phyloP scores from a whole-genome alignment of 1,140 invertebrate species.

The Drosophila auraria region DNA sequence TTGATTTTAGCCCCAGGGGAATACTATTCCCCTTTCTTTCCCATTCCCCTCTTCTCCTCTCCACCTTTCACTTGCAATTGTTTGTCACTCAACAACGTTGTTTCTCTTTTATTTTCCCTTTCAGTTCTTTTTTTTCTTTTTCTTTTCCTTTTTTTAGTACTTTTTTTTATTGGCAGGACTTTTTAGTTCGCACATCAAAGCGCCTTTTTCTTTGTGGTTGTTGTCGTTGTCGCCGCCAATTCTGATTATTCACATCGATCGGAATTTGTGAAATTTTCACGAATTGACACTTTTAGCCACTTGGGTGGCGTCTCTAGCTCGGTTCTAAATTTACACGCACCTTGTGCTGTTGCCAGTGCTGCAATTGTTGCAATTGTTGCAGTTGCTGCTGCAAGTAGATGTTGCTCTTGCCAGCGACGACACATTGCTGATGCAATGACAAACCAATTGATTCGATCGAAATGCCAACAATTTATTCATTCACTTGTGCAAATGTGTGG shows the following conservation, averaged over 20 bases:
- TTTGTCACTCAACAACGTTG: constrained; percentile 81
- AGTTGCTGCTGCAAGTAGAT: constrained; percentile 1
- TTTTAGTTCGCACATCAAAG: constrained; percentile 71
- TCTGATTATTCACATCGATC: constrained; percentile 83
- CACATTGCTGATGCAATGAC: constrained; percentile 55
- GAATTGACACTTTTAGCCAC: constrained; percentile 80
- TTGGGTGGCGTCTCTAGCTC: constrained; percentile 61
- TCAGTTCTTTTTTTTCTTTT: constrained; percentile 4
- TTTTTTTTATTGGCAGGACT: constrained; percentile 32
- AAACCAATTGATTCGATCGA: constrained; percentile 72
- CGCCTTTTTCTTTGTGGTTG: constrained; percentile 11
- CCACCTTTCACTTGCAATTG: constrained; percentile 75
- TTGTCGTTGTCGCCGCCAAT: constrained; percentile 63
- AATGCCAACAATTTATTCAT: constrained; percentile 49
- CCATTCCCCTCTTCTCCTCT: background rate
- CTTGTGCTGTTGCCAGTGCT: constrained; percentile 23
- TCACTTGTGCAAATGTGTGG: constrained; percentile 24
- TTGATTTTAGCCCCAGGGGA: background rate
- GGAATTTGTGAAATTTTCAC: constrained; percentile 81
- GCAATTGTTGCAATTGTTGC: constrained; percentile 32
- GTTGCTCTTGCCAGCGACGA: constrained; percentile 20
- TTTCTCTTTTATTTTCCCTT: constrained; percentile 38
- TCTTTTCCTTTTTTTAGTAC: constrained; percentile 10
- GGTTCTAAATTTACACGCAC: constrained; percentile 61
- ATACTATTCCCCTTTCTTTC: background rate